A percentile compares a stretch with the other conserved stretches of the same genome.
phyloP scores from a whole-genome alignment of 2,888 invertebrate species.

The Fragum fragum region DNA sequence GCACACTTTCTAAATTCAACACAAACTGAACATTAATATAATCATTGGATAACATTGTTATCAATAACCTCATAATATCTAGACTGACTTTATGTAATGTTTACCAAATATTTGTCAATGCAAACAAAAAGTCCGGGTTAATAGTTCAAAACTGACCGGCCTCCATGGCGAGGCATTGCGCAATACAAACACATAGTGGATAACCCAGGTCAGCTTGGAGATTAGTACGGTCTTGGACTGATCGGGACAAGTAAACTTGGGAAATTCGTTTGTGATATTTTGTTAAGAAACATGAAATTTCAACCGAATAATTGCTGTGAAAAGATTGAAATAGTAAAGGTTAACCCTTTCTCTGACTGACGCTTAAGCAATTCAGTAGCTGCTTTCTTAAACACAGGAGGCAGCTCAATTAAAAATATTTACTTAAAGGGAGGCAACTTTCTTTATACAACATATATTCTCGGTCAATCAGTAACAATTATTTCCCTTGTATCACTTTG shows the following conservation, averaged over 20 bases:
- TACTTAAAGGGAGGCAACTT: no score
- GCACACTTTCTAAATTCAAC: neutral
- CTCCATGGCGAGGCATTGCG: conserved; percentile 5
- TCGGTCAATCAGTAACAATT: no score
- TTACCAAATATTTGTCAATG: conserved; percentile 28
- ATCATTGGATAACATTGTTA: conserved; percentile 28
- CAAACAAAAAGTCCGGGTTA: conserved; percentile 22
- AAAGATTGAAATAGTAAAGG: no score
- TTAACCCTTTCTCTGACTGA: no score
- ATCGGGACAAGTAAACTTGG: conserved; percentile 23
- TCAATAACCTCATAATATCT: conserved; percentile 20
- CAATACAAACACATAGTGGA: conserved; percentile 22
- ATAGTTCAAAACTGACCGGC: conserved; percentile 4
- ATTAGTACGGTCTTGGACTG: conserved; percentile 27
- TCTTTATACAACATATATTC: no score
- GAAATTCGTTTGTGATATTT: no score
- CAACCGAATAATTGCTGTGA: no score
- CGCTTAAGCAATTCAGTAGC: no score
- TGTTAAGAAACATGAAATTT: no score
- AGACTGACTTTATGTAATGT: conserved; percentile 26
- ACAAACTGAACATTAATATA: conserved; percentile 10
- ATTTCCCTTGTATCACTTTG: no score
- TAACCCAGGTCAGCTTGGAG: neutral
- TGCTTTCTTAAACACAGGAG: no score
- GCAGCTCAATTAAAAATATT: no score